Conservation (phyloP, 1,140 invertebrate species). For the Asobara japonica region DNA sequence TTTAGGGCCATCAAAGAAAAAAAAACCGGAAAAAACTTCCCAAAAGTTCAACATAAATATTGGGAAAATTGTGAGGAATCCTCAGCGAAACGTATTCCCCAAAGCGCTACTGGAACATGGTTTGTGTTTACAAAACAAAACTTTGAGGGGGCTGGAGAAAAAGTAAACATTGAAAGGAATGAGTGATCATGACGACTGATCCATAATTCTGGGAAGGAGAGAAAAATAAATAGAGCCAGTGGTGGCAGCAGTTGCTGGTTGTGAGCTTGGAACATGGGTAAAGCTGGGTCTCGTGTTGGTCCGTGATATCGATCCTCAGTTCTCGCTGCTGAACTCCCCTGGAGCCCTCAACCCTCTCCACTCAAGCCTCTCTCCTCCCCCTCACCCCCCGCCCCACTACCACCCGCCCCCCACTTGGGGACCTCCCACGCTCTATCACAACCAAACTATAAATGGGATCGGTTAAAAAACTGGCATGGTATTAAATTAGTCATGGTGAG, state of each 20-base stretch:
- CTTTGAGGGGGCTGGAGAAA: too few relatives aligned
- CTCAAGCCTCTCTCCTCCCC: constrained; percentile 23
- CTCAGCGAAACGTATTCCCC: too few relatives aligned
- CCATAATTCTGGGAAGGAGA: background rate
- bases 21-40: too few relatives aligned
- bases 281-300: constrained; percentile 53
- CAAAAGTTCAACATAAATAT: too few relatives aligned
- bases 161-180: background rate
- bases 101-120: too few relatives aligned
- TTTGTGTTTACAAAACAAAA: too few relatives aligned
- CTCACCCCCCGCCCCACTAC: constrained; percentile 17
- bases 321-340: constrained; percentile 37
- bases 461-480: background rate
- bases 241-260: constrained; percentile 39
- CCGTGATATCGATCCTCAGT: constrained; percentile 58
- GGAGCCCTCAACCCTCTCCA: constrained; percentile 48
- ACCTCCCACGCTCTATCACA: constrained; percentile 6
- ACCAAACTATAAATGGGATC: background rate
- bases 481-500: constrained; percentile 11
- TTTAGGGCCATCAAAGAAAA: too few relatives aligned
- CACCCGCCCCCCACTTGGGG: constrained; percentile 17
- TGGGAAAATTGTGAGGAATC: too few relatives aligned
- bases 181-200: background rate
- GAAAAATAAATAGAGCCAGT: constrained; percentile 25
- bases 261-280: constrained; percentile 43